These are phyloP conservation scores for Pollenia angustigena DNA, from an alignment of 2,888 invertebrate species.

Conservation along the genomic window DNA sequence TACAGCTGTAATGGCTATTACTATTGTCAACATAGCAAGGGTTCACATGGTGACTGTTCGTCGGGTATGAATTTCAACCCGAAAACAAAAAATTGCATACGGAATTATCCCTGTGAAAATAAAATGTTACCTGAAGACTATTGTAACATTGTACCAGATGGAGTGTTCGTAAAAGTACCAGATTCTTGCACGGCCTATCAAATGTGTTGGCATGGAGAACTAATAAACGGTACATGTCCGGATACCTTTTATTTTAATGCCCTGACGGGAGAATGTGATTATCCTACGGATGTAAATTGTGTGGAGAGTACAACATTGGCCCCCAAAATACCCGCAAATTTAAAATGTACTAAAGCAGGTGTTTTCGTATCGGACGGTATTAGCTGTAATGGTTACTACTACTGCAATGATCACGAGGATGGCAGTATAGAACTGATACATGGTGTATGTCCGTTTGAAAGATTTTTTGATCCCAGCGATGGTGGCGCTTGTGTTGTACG, in stretches of 20 bases:
- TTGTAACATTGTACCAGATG: conserved; percentile 81
- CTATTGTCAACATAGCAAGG: conserved; percentile 78
- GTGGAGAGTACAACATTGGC: conserved; percentile 53
- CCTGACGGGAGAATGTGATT: conserved; percentile 76
- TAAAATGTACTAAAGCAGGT: conserved; percentile 75
- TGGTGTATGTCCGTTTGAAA: conserved; percentile 76
- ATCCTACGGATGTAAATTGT: conserved; percentile 77
- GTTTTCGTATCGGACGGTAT: conserved; percentile 78
- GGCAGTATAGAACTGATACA: conserved; percentile 75
- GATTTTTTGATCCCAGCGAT: conserved; percentile 77
- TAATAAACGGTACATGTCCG: conserved; percentile 78
- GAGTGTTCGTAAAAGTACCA: conserved; percentile 77
- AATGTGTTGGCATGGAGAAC: conserved; percentile 76
- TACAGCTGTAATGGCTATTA: conserved; percentile 80
- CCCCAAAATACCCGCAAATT: conserved; percentile 71
- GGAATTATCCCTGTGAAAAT: conserved; percentile 76
- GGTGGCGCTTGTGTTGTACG: conserved; percentile 80
- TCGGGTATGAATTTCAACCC: conserved; percentile 78
- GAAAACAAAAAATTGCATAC: conserved; percentile 77
- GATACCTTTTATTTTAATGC: conserved; percentile 77
- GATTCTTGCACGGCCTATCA: conserved; percentile 78
- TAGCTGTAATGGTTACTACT: conserved; percentile 80
- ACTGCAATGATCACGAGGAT: conserved; percentile 72
- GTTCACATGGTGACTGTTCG: conserved; percentile 76
- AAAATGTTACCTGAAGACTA: conserved; percentile 77